Evolutionary conservation across 2,797 vertebrate species (phyloP).

Genomic region (Acanthurus lineatus): DNA sequence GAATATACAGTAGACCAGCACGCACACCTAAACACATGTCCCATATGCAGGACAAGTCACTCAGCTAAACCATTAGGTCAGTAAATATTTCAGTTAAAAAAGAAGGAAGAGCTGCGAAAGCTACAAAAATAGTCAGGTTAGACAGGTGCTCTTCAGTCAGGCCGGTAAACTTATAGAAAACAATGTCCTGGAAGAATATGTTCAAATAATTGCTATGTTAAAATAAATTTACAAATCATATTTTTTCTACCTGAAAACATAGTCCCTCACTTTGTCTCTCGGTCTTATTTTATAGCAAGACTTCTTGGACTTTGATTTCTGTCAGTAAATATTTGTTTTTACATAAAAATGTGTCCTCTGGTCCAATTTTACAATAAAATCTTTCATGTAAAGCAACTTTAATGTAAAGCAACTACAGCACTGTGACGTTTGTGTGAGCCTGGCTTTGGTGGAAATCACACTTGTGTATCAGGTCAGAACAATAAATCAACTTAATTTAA

Average conservation of each 20-base stretch:
- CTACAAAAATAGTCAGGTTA: too few species aligned
- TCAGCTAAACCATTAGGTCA: not conserved
- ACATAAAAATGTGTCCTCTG: not conserved
- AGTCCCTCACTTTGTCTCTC: too few species aligned
- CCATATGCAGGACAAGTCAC: not conserved
- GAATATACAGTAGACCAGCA: constrained; percentile 28
- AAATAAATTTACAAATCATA: too few species aligned
- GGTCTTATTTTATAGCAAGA: too few species aligned
- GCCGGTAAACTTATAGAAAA: too few species aligned
- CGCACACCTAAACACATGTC: constrained; percentile 19
- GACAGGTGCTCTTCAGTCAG: too few species aligned
- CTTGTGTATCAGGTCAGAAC: not conserved
- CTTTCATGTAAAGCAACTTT: not conserved
- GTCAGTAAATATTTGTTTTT: too few species aligned
- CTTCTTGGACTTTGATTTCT: too few species aligned
- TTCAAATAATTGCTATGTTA: too few species aligned
- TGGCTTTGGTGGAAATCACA: not conserved
- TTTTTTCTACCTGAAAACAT: too few species aligned
- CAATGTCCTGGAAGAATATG: too few species aligned
- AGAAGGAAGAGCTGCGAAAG: too few species aligned
- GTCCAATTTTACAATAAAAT: not conserved
- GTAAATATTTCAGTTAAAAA: not conserved
- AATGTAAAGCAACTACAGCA: not conserved
- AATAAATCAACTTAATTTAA: not conserved
- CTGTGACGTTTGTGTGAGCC: not conserved